Evolutionary conservation across 1,140 invertebrate species (phyloP), one percentile per base, ranked within the genome.

Genomic region (Drosophila seguyi): DNA sequence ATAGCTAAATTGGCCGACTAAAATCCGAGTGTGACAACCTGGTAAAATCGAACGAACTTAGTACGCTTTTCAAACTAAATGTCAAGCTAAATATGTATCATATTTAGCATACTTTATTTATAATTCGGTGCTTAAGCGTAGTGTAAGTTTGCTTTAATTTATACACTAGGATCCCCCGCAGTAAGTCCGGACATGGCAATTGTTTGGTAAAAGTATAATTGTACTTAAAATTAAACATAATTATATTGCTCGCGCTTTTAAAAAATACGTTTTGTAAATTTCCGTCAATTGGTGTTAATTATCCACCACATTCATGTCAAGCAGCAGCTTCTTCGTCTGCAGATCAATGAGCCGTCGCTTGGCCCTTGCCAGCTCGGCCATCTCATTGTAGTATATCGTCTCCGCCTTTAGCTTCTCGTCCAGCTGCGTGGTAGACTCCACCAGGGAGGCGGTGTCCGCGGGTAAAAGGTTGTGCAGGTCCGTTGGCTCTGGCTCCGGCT

Each of bases 351-450:
- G 48, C 41, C 81, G 62, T 0, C 90, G 72, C 48, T 92, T 92
- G 48, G 90, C 83, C 14, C 86, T 80, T 20, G 90, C 90, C 52
- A 92, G 34, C 31, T 90, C 86, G 20, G 90, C 90, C 90, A 92
- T 92, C 47, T 92, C 90, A 72, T 92, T 92, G 29, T 79, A 92
- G 55, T 92, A 92, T 59, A 91, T 90, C 56, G 90, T 92, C 57
- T 92, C 90, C 11, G 90, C 90, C 74, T 90, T 87, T 0, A 91
- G 71, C 38, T 92, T 92, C 34, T 92, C 90, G 8, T 84, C 82
- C 63, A 90, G 27, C 36, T 90, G 86, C 1, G 81, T 90, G 10
- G 86, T 81, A 6, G 65, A 31, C 11, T 90, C 85, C 5, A 66
- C 52, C 2, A 90, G 14, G 1, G 84, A 90, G 6, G 66, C 62